Percentiles rank a stretch among this genome's conserved stretches.
phyloP scores from a whole-genome alignment of 2,888 invertebrate genomes.

The Eristalinus sepulchralis region DNA sequence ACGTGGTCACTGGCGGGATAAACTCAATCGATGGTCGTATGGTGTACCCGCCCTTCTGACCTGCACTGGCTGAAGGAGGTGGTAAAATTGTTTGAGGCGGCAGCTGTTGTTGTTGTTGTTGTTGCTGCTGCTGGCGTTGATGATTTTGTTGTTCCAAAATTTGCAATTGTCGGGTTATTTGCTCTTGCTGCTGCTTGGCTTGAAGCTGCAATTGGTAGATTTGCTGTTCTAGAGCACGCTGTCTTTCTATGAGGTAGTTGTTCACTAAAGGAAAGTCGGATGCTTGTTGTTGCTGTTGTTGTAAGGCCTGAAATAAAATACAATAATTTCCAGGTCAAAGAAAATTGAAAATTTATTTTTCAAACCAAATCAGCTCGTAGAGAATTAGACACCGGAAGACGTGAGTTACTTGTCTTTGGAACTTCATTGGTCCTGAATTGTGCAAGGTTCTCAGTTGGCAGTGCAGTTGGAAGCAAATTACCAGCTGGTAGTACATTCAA shows the following conservation, averaged over 20 bases:
- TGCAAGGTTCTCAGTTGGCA: constrained; percentile 73
- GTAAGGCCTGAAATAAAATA: constrained; percentile 61
- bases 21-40: constrained; percentile 80
- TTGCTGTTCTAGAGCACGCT: constrained; percentile 87
- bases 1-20: constrained; percentile 77
- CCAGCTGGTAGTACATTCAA: constrained; percentile 76
- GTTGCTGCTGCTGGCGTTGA: constrained; percentile 68
- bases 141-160: constrained; percentile 80
- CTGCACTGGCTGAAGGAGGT: constrained; percentile 48
- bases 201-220: constrained; percentile 85
- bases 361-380: constrained; percentile 47
- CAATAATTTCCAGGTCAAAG: neutral
- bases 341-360: neutral
- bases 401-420: neutral
- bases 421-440: constrained; percentile 31
- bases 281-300: constrained; percentile 32
- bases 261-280: constrained; percentile 73
- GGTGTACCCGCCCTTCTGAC: constrained; percentile 75
- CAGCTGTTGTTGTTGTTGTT: constrained; percentile 77
- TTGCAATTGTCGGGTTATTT: constrained; percentile 85
- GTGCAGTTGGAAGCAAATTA: constrained; percentile 57
- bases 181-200: constrained; percentile 87
- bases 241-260: constrained; percentile 82
- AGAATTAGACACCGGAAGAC: constrained; percentile 2
- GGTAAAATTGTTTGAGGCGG: constrained; percentile 71